Percentiles rank a stretch among this genome's conserved stretches.
Evolutionary conservation across 2,888 invertebrate genomes (phyloP).

Genomic region (Lapara coniferarum): DNA sequence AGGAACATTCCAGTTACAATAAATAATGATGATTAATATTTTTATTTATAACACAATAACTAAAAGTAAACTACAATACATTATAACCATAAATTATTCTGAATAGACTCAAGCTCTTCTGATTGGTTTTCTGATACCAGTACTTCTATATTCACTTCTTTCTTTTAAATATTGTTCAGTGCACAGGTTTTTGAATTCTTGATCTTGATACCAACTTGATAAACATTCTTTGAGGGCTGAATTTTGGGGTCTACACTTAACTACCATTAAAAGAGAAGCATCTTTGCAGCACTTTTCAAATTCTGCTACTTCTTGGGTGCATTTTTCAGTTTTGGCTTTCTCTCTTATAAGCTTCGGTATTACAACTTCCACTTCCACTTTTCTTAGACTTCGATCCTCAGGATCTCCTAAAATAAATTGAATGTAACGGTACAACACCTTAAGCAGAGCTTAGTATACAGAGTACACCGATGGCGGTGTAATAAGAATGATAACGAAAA

Average conservation of each 20-base stretch:
- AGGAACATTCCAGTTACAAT: conserved; percentile 78
- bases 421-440: conserved; percentile 19
- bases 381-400: conserved; percentile 90
- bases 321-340: conserved; percentile 90
- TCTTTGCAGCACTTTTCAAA: conserved; percentile 90
- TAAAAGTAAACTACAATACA: conserved; percentile 32
- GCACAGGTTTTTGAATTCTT: conserved; percentile 88
- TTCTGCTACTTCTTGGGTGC: conserved; percentile 87
- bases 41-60: conserved; percentile 55
- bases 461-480: background rate
- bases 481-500: background rate
- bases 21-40: conserved; percentile 68
- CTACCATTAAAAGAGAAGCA: conserved; percentile 86
- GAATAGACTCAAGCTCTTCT: conserved; percentile 62
- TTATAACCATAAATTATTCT: conserved; percentile 32
- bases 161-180: conserved; percentile 91
- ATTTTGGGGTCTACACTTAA: conserved; percentile 90
- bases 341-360: conserved; percentile 95
- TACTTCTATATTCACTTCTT: conserved; percentile 91
- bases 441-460: too few species aligned
- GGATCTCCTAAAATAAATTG: conserved; percentile 89
- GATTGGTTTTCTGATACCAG: conserved; percentile 87
- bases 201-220: conserved; percentile 89
- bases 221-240: conserved; percentile 87
- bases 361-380: conserved; percentile 93